Evolutionary conservation across 1,140 invertebrate genomes (phyloP), one percentile per base, ranked within the genome.

Genomic region (Bilobella aurantiaca): DNA sequence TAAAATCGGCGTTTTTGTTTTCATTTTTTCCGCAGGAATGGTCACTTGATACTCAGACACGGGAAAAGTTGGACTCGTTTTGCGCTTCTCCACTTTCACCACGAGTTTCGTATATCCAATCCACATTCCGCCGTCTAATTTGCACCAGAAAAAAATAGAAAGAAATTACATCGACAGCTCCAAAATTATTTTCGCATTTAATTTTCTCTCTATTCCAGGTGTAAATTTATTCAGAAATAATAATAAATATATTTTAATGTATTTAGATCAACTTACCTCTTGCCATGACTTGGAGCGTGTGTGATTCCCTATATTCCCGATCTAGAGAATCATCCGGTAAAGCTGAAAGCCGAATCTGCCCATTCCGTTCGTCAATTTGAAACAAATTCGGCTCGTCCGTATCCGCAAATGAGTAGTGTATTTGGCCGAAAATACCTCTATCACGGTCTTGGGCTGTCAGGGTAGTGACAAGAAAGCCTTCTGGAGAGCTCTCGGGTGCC

Each of bases 381-480:
- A 96, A 96, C 18, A 82, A 82, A 68, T 91, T 86, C 56, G 82
- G 82, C 71, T 91, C 82, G 37, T 85, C 78, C 58, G 85, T 21
- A 89, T 93, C 23, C 18, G 85, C 82, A 60, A 96, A 92, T 2
- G 85, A 84, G 74, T 95, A 96, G 0, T 81, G 82, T 0, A 96
- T 75, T 29, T 81, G 78, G 0, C 90, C 89, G 77, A 87, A 94
- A n/a, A 86, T 83, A 1, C 89, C 87, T 66, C 84, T 83, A 78
- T 96, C 93, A 18, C 84, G 79, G 77, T 96, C 93, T 12, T 78
- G 80, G 0, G 93, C 93, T 56, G 84, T 82, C 5, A 82, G 73
- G 1, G 73, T 74, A 0, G 75, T 73, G 47, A 83, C 74, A 0
- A 75, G 65, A 47, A 73, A 75, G 3, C 78, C 81, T 62, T 74